Evolutionary conservation across 2,113 vertebrate genomes (phyloP).

Genomic region (Pluvianellus socialis): DNA sequence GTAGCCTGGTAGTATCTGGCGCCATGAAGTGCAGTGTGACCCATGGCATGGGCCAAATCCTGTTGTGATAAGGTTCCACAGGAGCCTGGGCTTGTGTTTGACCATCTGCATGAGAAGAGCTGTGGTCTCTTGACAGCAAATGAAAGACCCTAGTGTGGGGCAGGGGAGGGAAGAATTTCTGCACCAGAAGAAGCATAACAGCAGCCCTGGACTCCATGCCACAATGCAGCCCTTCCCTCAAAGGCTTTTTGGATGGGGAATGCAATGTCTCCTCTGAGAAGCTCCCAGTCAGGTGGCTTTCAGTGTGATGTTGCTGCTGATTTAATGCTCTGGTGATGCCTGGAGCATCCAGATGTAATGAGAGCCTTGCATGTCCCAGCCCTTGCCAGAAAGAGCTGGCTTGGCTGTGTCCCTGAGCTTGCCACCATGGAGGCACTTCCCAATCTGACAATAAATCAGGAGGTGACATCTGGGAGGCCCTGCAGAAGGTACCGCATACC

Average conservation of each 20-base stretch:
- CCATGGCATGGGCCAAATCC: background rate
- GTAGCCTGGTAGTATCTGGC: background rate
- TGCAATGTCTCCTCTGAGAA: background rate
- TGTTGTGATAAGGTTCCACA: background rate
- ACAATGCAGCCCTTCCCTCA: background rate
- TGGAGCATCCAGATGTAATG: background rate
- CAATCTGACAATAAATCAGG: background rate
- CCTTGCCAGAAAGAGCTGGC: background rate
- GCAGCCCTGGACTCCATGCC: background rate
- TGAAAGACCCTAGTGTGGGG: background rate
- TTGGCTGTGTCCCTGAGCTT: background rate
- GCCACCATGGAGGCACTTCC: background rate
- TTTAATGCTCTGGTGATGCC: background rate
- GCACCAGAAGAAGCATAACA: background rate
- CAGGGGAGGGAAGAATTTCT: background rate
- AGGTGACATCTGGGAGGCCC: background rate
- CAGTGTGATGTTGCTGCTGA: background rate
- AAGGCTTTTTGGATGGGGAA: background rate
- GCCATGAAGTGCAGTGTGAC: background rate
- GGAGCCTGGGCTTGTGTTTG: background rate
- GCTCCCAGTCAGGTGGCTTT: background rate
- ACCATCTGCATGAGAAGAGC: background rate
- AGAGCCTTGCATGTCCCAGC: background rate
- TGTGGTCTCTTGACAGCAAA: background rate
- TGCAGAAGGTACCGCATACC: background rate